These are phyloP conservation scores for Eurosta solidaginis DNA, from an alignment of 1,140 invertebrate genomes.

Conservation along the genomic window DNA sequence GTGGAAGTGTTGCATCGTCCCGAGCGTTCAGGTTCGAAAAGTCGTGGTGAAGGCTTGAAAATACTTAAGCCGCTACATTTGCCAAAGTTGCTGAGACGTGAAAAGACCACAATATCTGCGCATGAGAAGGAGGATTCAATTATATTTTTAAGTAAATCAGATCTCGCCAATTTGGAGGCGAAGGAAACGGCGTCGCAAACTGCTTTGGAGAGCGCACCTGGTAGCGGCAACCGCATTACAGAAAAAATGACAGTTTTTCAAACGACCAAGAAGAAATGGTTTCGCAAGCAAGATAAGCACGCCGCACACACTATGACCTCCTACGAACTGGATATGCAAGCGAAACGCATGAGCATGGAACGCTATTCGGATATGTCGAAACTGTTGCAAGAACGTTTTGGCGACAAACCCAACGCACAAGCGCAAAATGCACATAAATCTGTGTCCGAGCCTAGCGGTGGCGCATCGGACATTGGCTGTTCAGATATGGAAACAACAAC, in stretches of 20 bases:
- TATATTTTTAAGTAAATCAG: conserved; percentile 67
- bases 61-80: conserved; percentile 63
- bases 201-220: not conserved
- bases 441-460: conserved; percentile 43
- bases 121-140: conserved; percentile 68
- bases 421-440: conserved; percentile 38
- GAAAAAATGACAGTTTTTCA: conserved; percentile 68
- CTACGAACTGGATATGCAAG: conserved; percentile 53
- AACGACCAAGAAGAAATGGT: conserved; percentile 66
- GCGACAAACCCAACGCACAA: conserved; percentile 43
- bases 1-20: conserved; percentile 58
- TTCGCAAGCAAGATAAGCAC: conserved; percentile 63
- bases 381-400: conserved; percentile 65
- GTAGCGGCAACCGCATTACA: conserved; percentile 45
- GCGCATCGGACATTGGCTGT: conserved; percentile 37
- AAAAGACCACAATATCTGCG: conserved; percentile 62
- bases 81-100: conserved; percentile 63
- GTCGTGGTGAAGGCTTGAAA: conserved; percentile 61
- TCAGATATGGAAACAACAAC: conserved; percentile 54
- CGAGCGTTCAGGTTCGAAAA: conserved; percentile 62
- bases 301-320: conserved; percentile 54
- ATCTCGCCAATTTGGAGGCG: conserved; percentile 64
- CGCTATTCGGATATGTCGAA: conserved; percentile 68
- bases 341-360: conserved; percentile 62
- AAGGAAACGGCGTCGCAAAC: conserved; percentile 49